Conservation (phyloP, 2,888 invertebrate species). For the Hoplodrina ambigua region DNA sequence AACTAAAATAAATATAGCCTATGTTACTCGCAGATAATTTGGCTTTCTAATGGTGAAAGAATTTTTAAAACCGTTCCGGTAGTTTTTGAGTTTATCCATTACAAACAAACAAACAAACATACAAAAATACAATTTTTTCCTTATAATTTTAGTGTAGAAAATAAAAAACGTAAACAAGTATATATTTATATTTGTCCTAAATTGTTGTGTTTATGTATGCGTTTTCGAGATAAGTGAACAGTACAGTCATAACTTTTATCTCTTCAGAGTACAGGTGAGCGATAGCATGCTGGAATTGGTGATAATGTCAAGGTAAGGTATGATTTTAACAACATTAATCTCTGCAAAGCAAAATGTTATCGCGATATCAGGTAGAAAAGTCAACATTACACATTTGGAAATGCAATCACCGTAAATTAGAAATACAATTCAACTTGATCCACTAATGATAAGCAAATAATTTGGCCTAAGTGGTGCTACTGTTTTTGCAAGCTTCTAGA, state of each 20-base stretch:
- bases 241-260: slow-evolving; percentile 32
- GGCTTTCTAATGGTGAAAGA: too few relatives aligned
- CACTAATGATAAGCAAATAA: too few relatives aligned
- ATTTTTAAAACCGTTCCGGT: too few relatives aligned
- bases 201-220: slow-evolving; percentile 11
- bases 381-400: background rate
- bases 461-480: too few relatives aligned
- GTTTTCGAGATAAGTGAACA: slow-evolving; percentile 40
- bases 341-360: background rate
- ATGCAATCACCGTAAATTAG: background rate
- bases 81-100: too few relatives aligned
- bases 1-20: too few relatives aligned
- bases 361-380: background rate
- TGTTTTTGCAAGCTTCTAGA: too few relatives aligned
- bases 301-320: slow-evolving; percentile 38
- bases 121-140: too few relatives aligned
- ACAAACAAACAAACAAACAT: too few relatives aligned
- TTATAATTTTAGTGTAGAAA: too few relatives aligned
- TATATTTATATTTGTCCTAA: slow-evolving; percentile 12
- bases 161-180: slow-evolving; percentile 6
- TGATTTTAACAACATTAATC: slow-evolving; percentile 6
- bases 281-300: slow-evolving; percentile 10
- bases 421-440: too few relatives aligned
- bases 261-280: slow-evolving; percentile 19
- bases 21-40: too few relatives aligned